A percentile compares a stretch with the other conserved stretches of the same genome.
Conservation (phyloP, 2,888 invertebrate genomes). For the Pelosia muscerda region DNA sequence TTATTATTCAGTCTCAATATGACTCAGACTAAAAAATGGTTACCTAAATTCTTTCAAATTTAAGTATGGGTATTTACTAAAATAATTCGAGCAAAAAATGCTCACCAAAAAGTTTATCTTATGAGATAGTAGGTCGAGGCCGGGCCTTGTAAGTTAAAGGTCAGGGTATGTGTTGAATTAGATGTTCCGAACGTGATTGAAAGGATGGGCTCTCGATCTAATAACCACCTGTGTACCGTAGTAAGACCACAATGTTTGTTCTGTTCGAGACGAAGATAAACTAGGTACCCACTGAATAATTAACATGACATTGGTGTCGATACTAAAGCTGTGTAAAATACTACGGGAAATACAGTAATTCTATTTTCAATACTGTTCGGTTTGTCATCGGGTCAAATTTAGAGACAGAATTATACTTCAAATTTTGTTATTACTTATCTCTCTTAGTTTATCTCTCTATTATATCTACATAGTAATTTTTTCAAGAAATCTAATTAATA, state of each 20-base stretch:
- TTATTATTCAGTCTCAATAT: no score
- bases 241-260: neutral
- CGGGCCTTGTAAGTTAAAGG: slow-evolving; percentile 21
- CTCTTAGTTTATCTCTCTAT: no score
- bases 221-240: slow-evolving; percentile 9
- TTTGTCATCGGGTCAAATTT: neutral
- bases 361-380: neutral
- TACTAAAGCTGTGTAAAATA: neutral
- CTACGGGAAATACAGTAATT: neutral
- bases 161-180: slow-evolving; percentile 29
- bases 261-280: neutral
- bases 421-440: no score
- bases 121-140: slow-evolving; percentile 20
- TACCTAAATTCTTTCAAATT: no score
- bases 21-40: no score
- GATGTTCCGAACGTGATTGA: slow-evolving; percentile 37
- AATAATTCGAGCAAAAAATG: neutral
- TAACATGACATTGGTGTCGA: neutral
- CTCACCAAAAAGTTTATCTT: slow-evolving; percentile 5
- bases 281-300: neutral
- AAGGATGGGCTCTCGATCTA: slow-evolving; percentile 30
- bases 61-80: neutral
- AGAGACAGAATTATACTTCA: neutral
- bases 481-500: no score
- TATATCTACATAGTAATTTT: no score